Conservation (phyloP, 2,888 invertebrate species). For the Priapulus caudatus region DNA sequence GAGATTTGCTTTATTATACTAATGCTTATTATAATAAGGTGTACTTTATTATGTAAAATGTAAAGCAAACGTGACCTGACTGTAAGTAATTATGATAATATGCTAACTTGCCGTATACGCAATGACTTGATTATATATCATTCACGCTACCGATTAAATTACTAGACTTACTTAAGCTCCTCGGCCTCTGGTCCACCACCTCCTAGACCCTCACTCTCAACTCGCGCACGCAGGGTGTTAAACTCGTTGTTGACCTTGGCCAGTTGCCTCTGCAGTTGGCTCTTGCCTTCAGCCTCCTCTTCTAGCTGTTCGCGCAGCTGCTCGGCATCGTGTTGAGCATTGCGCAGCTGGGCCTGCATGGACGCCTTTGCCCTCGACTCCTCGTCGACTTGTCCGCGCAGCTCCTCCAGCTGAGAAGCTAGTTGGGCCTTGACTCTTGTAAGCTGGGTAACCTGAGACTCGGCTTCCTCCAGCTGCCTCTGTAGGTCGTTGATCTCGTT, state of each 20-base stretch:
- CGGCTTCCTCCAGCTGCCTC: constrained; percentile 97
- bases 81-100: no score
- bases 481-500: constrained; percentile 93
- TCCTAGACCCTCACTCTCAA: not conserved
- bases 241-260: not conserved
- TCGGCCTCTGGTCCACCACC: constrained; percentile 1
- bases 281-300: constrained; percentile 93
- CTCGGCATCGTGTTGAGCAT: constrained; percentile 96
- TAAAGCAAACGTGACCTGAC: no score
- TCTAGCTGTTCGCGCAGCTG: constrained; percentile 97
- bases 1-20: no score
- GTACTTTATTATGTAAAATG: no score
- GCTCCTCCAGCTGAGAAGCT: constrained; percentile 91
- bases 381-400: constrained; percentile 93
- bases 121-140: no score
- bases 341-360: constrained; percentile 70
- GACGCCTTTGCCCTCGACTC: constrained; percentile 49
- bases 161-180: not conserved
- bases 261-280: constrained; percentile 94
- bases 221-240: not conserved
- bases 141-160: not conserved
- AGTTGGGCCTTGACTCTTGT: constrained; percentile 91
- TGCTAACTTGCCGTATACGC: no score
- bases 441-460: constrained; percentile 90
- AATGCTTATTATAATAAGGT: no score